Percentiles rank a stretch among this genome's conserved stretches.
phyloP scores from a whole-genome alignment of 2,797 vertebrate genomes.

The Cygnus olor region DNA sequence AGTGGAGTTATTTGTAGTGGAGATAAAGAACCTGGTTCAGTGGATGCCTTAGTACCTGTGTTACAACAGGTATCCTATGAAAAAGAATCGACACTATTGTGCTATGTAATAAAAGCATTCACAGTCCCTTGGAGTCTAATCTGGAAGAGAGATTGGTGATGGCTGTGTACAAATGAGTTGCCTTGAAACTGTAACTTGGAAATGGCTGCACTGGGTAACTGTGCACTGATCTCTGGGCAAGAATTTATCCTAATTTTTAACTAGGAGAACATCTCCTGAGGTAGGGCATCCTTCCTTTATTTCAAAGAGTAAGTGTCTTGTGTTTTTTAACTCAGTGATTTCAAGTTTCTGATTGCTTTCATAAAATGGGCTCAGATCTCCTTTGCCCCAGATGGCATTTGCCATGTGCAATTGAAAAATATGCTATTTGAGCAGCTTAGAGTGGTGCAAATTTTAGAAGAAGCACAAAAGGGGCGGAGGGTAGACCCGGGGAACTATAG shows the following conservation, averaged over 20 bases:
- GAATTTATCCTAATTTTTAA: too few species aligned
- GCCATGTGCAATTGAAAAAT: too few species aligned
- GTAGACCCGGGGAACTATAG: too few species aligned
- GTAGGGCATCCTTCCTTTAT: neutral
- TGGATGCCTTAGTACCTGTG: neutral
- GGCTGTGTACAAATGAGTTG: neutral
- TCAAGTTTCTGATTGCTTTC: neutral
- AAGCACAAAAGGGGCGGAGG: neutral
- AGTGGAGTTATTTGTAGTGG: neutral
- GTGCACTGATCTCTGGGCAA: neutral
- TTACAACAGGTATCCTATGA: neutral
- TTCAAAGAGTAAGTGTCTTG: neutral
- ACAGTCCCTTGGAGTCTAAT: neutral
- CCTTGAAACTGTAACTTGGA: neutral
- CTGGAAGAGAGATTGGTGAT: neutral
- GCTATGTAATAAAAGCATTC: neutral
- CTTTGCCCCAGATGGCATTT: neutral
- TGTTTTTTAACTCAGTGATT: neutral
- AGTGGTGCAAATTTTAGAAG: neutral
- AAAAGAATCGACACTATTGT: neutral
- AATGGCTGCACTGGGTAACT: neutral
- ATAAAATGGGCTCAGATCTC: neutral
- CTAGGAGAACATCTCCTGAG: neutral
- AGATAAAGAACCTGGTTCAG: neutral
- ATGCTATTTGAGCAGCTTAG: neutral